phyloP scores from a whole-genome alignment of 2,797 vertebrate species.

The Erpetoichthys calabaricus region DNA sequence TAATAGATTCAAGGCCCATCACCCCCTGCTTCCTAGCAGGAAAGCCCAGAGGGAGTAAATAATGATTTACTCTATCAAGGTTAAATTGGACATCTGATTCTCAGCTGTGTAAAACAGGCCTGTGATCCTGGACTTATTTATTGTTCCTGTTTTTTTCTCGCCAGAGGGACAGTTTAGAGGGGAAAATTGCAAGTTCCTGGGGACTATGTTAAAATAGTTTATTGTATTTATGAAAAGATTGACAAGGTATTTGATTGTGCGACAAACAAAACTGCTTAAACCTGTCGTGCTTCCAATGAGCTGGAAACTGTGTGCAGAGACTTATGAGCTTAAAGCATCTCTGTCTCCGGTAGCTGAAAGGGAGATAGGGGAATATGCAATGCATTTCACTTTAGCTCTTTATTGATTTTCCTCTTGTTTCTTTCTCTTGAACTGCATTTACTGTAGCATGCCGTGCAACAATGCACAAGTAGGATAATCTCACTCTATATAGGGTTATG shows the following conservation, averaged over 20 bases:
- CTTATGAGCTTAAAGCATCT: slow-evolving; percentile 8
- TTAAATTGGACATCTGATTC: slow-evolving; percentile 17
- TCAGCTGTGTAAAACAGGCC: slow-evolving; percentile 9
- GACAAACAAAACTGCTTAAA: slow-evolving; percentile 7
- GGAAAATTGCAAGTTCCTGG: slow-evolving; percentile 10
- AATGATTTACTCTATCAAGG: slow-evolving; percentile 17
- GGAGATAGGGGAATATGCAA: slow-evolving; percentile 39
- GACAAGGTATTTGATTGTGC: slow-evolving; percentile 12
- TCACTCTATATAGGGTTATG: not conserved
- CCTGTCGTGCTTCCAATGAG: slow-evolving; percentile 5
- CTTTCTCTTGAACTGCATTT: slow-evolving; percentile 21
- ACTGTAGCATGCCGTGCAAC: slow-evolving; percentile 8
- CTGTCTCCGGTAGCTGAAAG: slow-evolving; percentile 23
- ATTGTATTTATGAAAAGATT: slow-evolving; percentile 15
- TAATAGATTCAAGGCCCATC: slow-evolving; percentile 13
- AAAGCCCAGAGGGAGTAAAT: slow-evolving; percentile 10
- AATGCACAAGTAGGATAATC: not conserved
- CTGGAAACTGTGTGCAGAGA: slow-evolving; percentile 5
- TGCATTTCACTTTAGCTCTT: slow-evolving; percentile 42
- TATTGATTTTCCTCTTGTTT: slow-evolving; percentile 31
- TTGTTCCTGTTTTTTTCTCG: slow-evolving; percentile 3
- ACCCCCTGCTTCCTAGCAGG: slow-evolving; percentile 11
- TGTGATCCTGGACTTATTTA: slow-evolving; percentile 7
- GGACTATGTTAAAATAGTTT: slow-evolving; percentile 14
- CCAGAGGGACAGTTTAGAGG: slow-evolving; percentile 6